A percentile compares a stretch with the other conserved stretches of the same genome.
Conservation (phyloP, 2,113 vertebrate species). For the Oxyruncus cristatus region DNA sequence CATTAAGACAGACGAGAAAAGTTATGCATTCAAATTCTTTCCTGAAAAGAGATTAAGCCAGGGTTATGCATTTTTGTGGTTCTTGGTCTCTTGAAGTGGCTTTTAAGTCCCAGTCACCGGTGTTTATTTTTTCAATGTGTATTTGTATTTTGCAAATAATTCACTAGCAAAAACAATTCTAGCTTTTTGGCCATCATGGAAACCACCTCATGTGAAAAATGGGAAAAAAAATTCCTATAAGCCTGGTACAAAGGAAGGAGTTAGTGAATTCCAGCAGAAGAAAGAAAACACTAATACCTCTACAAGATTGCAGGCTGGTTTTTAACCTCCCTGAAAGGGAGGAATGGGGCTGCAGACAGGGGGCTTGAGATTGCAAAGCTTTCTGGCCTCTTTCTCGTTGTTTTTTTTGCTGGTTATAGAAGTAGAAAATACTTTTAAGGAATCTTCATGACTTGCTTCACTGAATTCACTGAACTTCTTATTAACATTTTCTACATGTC, state of each 20-base stretch:
- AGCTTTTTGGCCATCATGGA: neutral
- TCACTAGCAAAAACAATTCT: neutral
- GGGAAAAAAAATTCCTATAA: neutral
- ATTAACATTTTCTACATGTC: neutral
- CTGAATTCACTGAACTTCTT: neutral
- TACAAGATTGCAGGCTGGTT: accelerated
- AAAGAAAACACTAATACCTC: neutral
- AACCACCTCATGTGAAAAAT: neutral
- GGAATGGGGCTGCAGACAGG: neutral
- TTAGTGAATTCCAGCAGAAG: neutral
- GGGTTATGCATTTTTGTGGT: neutral
- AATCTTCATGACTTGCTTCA: neutral
- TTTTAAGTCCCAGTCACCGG: neutral
- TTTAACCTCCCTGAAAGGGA: neutral
- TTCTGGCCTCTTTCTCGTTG: neutral
- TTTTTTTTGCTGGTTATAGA: neutral
- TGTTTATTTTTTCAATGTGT: neutral
- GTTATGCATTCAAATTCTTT: neutral
- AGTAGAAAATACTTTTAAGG: neutral
- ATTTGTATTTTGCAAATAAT: neutral
- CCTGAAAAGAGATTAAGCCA: neutral
- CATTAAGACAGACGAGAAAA: neutral
- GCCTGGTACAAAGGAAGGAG: neutral
- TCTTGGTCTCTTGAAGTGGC: neutral
- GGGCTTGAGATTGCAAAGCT: neutral